Base-by-base conservation (phyloP, 2,113 vertebrate genomes). In the Microtus oregoni region DNA sequence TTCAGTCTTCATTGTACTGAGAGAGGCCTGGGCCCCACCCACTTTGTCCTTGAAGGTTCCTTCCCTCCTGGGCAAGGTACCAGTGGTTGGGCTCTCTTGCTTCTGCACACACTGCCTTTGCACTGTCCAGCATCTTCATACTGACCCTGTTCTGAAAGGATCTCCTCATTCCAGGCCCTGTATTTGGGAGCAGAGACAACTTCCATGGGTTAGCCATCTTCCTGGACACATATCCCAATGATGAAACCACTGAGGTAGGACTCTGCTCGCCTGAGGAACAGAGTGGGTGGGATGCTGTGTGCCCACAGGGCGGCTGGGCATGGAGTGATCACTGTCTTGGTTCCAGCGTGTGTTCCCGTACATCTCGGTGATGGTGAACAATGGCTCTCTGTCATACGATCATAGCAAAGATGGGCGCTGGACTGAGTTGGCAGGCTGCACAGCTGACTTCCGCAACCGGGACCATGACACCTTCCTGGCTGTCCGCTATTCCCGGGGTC, bases 341-440 rank as follows among this genome's bases (percentile, higher is more conserved):
- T 90, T 55, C 3, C 98, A 99, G 99, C 99, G 99, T 0, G 99
- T 99, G 67, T 99, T 99, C 98, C 99, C 99, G 0, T 99, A 99
- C 86, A 99, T 99, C 96, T 99, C 99, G 0, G 99, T 99, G 19
- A 99, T 99, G 99, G 99, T 99, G 94, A 99, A 99, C 98, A 99
- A 99, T 7, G 99, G 99, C 96, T 99, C 99, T 7, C 97, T 99
- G 98, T 98, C 97, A 0, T 99, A 99, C 0, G 99, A 99, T 96
- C 99, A 99, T 88, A 99, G 99, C 93, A 99, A 99, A 98, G 99
- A 99, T 0, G 99, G 99, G 3, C 99, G 99, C 35, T 98, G 98
- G 92, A 99, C 99, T 0, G 99, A 99, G 98, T 98, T 99, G 96
- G 99, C 99, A 0, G 99, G 99, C 17, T 99, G 99, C 97, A 99